Base-by-base conservation (phyloP, 1,140 invertebrate species). In the Coboldia fuscipes region DNA sequence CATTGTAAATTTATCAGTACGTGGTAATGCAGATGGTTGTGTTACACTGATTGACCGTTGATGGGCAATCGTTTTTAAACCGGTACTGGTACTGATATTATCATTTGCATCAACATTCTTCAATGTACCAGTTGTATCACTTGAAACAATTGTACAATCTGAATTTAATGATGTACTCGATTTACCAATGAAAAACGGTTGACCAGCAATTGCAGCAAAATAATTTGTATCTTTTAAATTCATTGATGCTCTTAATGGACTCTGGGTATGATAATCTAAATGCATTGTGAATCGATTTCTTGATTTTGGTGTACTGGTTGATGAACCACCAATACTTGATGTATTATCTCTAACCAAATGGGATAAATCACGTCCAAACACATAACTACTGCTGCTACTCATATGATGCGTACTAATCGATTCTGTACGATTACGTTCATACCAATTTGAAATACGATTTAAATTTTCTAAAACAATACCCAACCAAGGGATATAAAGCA, bases 401-500 rank as follows among this genome's bases (percentile, higher is more conserved):
- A 68, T 56, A 21, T 64, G 47, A 39, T 62, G 65, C 0, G 47
- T 49, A 4, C 17, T 10, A 30, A 51, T 50, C 12, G 51, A 54
- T 2, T 47, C 48, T 0, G 51, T 50, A 17, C 55, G 49, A 16
- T 49, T 42, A 36, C 56, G 63, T 36, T 47, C 32, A 35, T 47
- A 31, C 37, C 56, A 38, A 40, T 46, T 38, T 22, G 50, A 34
- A n/a, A 86, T 57, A 28, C 70, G 54, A 37, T 66, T 58, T 23
- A 83, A 56, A 58, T 85, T 84, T 40, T 89, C 83, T 42, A 89
- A 59, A 2, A 90, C 72, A 30, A 96, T 70, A 2, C 73, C 68
- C 22, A 96, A 62, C 66, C 88, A 79, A 0, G 92, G 92, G 27
- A 90, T 67, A 50, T 96, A 96, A 22, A 96, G 62, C 5, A 80